Conservation (phyloP, 2,113 vertebrate genomes). For the Egretta garzetta region DNA sequence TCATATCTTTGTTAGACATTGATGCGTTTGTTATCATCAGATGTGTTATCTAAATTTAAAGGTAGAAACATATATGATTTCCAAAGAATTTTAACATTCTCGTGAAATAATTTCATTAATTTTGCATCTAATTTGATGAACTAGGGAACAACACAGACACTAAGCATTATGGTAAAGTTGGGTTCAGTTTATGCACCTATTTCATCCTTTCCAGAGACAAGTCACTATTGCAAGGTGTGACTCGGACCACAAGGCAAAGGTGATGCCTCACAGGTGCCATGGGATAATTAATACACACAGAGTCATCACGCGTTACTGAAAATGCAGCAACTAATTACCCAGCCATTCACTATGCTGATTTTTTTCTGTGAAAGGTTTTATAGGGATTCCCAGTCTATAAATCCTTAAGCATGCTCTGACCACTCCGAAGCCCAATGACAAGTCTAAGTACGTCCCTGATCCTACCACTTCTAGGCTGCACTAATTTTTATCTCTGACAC, state of each 20-base stretch:
- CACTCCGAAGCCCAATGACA: background rate
- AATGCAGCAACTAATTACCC: background rate
- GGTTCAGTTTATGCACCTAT: background rate
- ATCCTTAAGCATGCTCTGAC: background rate
- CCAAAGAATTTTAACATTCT: background rate
- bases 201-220: background rate
- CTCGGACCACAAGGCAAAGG: background rate
- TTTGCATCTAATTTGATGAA: background rate
- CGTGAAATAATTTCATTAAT: background rate
- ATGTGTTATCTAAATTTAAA: background rate
- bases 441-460: background rate
- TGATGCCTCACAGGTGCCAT: background rate
- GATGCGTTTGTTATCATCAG: background rate
- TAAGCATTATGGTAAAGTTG: background rate
- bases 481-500: background rate
- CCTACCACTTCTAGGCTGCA: background rate
- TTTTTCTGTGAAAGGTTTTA: background rate
- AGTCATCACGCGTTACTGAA: background rate
- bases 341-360: background rate
- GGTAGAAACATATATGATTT: background rate
- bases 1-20: background rate
- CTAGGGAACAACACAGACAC: background rate
- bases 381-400: background rate
- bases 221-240: background rate
- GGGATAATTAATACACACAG: background rate